Evolutionary conservation across 2,797 vertebrate genomes (phyloP), one percentile per base, ranked within the genome.

Genomic region (Sebastes taczanowskii): DNA sequence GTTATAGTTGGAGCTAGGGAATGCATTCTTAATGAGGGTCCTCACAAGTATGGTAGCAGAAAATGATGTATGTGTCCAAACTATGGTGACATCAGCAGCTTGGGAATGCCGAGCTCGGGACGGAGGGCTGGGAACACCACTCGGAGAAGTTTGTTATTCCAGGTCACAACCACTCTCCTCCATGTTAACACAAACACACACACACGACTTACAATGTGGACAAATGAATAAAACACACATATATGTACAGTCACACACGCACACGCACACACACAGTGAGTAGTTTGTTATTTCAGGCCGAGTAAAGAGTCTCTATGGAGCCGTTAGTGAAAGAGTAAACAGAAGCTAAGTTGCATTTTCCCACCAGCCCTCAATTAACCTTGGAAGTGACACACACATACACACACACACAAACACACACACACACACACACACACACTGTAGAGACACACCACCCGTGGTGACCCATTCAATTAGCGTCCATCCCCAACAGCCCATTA

Each of bases 361-460:
- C 94, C 95, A 95, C 62, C 25, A 95, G 91, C 87, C 86, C 88
- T 91, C 87, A 93, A 91, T 94, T 94, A 94, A 91, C 91, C 89
- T 64, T 53, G 59, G 29, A 64, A 34, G 56, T 59, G 64, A 81
- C 74, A 77, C 75, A 81, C 78, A 84, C 70, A 84, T 52, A 78
- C 49, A 80, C 60, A 74, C 71, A 74, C 74, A 78, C 30, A 71
- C 74, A 74, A 70, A 77, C 64, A 70, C 64, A 46, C 53, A 29
- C 29, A 29, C 29, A 29, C 6, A 29, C 29, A 29, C 35, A 66
- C 29, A 61, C 72, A 77, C 61, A 73, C 65, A 49, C 55, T 13
- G 23, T 30, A 68, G 62, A 67, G 29, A 61, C 69, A 77, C 53
- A 71, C 86, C 74, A 88, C 87, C 80, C 82, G 78, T 64, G 69